Evolutionary conservation across 2,113 vertebrate species (phyloP).

Genomic region (Gallinago undulata): DNA sequence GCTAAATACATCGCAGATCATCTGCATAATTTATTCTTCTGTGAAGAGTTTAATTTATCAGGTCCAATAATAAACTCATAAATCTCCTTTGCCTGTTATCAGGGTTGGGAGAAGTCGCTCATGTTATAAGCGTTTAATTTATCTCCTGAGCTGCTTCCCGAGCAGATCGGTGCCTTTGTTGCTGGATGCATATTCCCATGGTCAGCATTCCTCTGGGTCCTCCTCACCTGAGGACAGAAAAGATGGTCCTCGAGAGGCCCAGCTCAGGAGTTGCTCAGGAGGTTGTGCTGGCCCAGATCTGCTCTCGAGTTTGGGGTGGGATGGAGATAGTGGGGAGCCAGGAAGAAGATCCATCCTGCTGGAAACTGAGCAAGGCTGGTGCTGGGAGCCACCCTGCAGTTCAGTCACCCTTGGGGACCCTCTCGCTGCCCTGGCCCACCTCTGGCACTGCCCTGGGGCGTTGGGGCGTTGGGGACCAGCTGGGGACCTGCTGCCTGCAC

Average conservation of each 20-base stretch:
- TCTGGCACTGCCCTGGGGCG: background rate
- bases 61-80: slow-evolving; percentile 44
- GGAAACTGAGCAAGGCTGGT: background rate
- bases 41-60: slow-evolving; percentile 42
- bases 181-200: background rate
- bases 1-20: background rate
- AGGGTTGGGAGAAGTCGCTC: background rate
- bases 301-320: background rate
- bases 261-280: background rate
- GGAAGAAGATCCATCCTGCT: background rate
- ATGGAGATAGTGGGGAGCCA: background rate
- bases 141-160: background rate
- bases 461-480: fast-evolving
- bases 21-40: slow-evolving; percentile 56
- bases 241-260: background rate
- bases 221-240: background rate
- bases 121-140: background rate
- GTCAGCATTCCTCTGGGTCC: fast-evolving
- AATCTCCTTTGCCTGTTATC: slow-evolving; percentile 7
- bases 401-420: background rate
- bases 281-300: background rate
- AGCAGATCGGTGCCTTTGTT: background rate
- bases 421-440: background rate
- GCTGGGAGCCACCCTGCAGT: background rate
- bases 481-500: fast-evolving